Base-by-base conservation (phyloP, 1,140 invertebrate species). In the Idris sp. region DNA sequence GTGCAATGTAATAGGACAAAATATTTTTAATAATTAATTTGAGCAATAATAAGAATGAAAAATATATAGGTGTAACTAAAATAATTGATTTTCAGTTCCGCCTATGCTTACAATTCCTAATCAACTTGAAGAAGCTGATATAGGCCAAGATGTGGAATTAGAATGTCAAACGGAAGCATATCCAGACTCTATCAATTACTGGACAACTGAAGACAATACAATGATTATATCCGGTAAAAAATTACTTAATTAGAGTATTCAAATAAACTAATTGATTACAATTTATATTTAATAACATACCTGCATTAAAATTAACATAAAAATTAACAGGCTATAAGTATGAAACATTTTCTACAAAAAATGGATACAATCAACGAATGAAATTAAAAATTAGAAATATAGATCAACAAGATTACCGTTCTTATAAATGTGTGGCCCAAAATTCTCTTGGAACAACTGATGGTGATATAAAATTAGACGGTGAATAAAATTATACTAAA, bases 1-100 rank as follows among this genome's bases (percentile, higher is more conserved):
- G 95, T 96, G 14, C 94, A 96, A 89, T 97, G 95, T 96, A 89
- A 95, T n/a, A n/a, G n/a, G n/a, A n/a, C n/a, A n/a, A n/a, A n/a
- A n/a, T n/a, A n/a, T n/a, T n/a, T 22, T 22, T 22, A 22, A 41
- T 22, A n/a, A 9, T 41, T 15, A 2, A 41, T 8, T 9, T 28
- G 30, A 26, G 5, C 2, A 33, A 31, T 4, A 59, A 51, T 43
- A 40, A 46, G 16, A 36, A n/a, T n/a, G n/a, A n/a, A n/a, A n/a
- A n/a, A n/a, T n/a, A n/a, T n/a, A n/a, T n/a, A n/a, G n/a, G n/a
- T n/a, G n/a, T n/a, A n/a, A n/a, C n/a, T n/a, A n/a, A n/a, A n/a
- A n/a, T n/a, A n/a, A n/a, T 11, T 56, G 9, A 22, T 38, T 58
- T 65, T 22, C 82, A 95, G 94, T 96, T 90, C 93, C 94, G n/a